Conservation (phyloP, 2,113 vertebrate genomes). For the Melanotaenia duboulayi region DNA sequence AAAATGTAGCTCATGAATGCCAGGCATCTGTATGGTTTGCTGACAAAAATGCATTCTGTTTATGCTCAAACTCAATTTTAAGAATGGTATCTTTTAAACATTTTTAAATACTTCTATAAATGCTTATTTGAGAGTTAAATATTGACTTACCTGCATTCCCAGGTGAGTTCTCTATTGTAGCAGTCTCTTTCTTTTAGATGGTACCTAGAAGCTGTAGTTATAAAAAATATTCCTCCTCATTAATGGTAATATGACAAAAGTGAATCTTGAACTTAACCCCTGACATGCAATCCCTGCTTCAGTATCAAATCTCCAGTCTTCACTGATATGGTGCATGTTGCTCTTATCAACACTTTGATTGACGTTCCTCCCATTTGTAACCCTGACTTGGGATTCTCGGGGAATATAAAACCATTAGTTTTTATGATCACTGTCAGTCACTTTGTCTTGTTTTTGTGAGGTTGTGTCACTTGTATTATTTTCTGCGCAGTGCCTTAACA, state of each 20-base stretch:
- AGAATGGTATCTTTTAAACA: no score
- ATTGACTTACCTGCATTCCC: neutral
- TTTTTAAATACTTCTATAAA: neutral
- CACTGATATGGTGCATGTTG: neutral
- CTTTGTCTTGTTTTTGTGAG: neutral
- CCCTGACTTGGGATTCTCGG: neutral
- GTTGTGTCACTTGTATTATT: neutral
- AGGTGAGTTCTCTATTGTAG: conserved; percentile 15
- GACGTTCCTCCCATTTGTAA: conserved; percentile 36
- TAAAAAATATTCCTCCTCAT: conserved; percentile 4
- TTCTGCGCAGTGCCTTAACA: neutral
- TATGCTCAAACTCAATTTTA: neutral
- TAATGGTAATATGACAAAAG: neutral
- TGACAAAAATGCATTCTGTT: neutral
- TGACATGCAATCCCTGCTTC: neutral
- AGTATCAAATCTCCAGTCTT: neutral
- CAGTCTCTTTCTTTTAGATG: neutral
- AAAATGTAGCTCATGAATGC: no score
- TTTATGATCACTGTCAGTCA: neutral
- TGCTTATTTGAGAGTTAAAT: neutral
- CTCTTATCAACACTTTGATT: conserved; percentile 24
- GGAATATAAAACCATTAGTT: conserved; percentile 3
- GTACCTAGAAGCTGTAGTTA: neutral
- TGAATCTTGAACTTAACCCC: neutral
- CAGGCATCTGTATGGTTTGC: neutral